Evolutionary conservation across 1,140 invertebrate genomes (phyloP), one percentile per base, ranked within the genome.

Genomic region (Lethocerus indicus): DNA sequence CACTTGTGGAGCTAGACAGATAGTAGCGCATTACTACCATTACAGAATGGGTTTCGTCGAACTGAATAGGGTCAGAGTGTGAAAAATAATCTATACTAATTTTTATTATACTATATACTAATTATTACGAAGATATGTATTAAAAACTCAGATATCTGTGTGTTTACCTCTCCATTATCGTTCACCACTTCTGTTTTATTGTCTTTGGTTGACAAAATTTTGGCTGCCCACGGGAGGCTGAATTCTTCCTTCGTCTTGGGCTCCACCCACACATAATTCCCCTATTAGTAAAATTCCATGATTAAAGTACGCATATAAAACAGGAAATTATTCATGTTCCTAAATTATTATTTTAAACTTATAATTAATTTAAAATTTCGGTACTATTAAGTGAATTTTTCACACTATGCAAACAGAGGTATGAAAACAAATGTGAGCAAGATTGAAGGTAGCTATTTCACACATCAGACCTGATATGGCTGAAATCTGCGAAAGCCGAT

Each of bases 151-250:
- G 21, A 7, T 7, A 40, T 5, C n/a, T n/a, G n/a, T n/a, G n/a
- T n/a, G n/a, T n/a, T n/a, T 62, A 76, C 79, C 61, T 79, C 78
- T 26, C 75, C 79, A 57, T 85, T 78, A 63, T 92, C 87, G 66
- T 89, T 82, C 55, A 73, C 64, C 3, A 91, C 77, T 65, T 80
- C 71, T 9, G 88, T 74, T 39, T 74, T 71, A n/a, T 78, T 77
- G n/a, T 78, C 77, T 54, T 87, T 84, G 18, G 76, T 78, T 37
- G 79, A 75, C 21, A 85, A 66, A 5, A 93, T 76, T 59, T 80
- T 75, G 14, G 81, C 86, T 9, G 87, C 88, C 49, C 88, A 76
- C 6, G 87, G 84, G 39, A 90, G 29, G 3, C 42, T 9, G 46
- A 36, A 45, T n/a, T 44, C 42, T 46, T 12, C 26, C 18, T 24